Conservation (phyloP, 2,888 invertebrate genomes). For the Drosophila vallismaia region DNA sequence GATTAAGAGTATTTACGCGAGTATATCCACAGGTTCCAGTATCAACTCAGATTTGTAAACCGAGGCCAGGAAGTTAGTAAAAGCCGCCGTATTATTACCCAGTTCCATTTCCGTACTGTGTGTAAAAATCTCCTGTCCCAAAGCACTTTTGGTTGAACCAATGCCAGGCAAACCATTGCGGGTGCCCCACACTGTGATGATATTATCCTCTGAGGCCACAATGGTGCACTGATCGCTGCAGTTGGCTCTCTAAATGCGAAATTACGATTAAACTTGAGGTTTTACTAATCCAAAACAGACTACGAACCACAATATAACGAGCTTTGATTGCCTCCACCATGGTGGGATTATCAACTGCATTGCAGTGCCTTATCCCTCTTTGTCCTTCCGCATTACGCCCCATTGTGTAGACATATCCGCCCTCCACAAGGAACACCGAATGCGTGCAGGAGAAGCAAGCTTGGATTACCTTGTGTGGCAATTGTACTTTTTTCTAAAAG, state of each 20-base stretch:
- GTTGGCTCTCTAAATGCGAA: constrained; percentile 85
- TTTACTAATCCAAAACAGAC: not conserved
- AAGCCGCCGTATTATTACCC: constrained; percentile 83
- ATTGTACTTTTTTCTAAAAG: constrained; percentile 84
- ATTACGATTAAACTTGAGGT: not conserved
- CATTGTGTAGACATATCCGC: constrained; percentile 87
- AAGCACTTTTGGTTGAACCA: constrained; percentile 51
- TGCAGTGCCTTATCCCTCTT: constrained; percentile 85
- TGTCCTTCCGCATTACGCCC: constrained; percentile 88
- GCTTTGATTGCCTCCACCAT: constrained; percentile 81
- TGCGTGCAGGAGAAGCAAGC: constrained; percentile 87
- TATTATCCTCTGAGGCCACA: constrained; percentile 87
- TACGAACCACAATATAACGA: constrained; percentile 78
- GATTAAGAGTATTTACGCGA: constrained; percentile 83
- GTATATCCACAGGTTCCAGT: constrained; percentile 85
- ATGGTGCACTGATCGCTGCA: constrained; percentile 88
- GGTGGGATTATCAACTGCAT: constrained; percentile 70
- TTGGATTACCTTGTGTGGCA: constrained; percentile 86
- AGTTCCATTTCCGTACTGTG: constrained; percentile 73
- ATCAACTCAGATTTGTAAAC: constrained; percentile 84
- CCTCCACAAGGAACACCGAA: constrained; percentile 87
- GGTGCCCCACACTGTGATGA: constrained; percentile 89
- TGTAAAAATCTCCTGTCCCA: constrained; percentile 60
- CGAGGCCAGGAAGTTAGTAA: constrained; percentile 83
- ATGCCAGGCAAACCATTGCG: constrained; percentile 83